These are phyloP conservation scores for Rhynchotus rufescens DNA, from an alignment of 2,797 vertebrate genomes.

Conservation along the genomic window DNA sequence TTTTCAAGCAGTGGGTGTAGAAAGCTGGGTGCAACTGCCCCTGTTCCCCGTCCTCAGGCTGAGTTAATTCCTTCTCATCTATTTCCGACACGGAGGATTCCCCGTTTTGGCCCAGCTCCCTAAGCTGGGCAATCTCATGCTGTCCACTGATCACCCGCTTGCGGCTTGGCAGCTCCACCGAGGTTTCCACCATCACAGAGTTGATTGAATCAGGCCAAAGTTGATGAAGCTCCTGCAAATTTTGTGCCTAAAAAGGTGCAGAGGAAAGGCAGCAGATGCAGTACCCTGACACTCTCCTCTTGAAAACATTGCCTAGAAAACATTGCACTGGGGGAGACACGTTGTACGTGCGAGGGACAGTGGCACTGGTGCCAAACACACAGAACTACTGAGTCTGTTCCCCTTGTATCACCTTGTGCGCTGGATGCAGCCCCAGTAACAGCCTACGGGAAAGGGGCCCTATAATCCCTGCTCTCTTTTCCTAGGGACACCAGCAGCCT, in stretches of 20 bases:
- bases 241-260: neutral
- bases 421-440: neutral
- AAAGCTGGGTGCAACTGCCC: neutral
- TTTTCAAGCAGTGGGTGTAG: neutral
- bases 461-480: neutral
- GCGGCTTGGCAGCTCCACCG: neutral
- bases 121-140: neutral
- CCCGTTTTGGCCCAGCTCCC: neutral
- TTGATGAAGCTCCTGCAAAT: neutral
- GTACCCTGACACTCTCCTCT: neutral
- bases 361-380: neutral
- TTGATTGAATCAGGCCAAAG: neutral
- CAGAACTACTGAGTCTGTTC: neutral
- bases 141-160: neutral
- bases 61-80: neutral
- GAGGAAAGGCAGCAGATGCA: neutral
- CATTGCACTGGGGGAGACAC: rapidly evolving
- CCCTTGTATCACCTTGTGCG: neutral
- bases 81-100: neutral
- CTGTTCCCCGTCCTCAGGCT: neutral
- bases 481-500: neutral
- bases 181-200: neutral
- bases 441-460: neutral
- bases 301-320: neutral
- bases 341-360: neutral